These are phyloP conservation scores for Falco biarmicus DNA, from an alignment of 2,797 vertebrate species.

Conservation along the genomic window DNA sequence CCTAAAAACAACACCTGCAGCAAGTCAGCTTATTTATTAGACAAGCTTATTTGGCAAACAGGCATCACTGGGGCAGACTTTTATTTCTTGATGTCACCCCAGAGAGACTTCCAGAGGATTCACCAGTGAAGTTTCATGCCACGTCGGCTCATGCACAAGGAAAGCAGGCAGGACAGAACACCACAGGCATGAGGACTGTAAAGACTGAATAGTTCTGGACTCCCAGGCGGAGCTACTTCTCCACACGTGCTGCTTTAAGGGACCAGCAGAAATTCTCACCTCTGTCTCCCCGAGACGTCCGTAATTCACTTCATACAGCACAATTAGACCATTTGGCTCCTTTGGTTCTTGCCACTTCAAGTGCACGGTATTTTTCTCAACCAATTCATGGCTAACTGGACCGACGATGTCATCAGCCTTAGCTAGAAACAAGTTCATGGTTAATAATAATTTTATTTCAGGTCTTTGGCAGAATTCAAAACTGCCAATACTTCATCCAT, in stretches of 20 bases:
- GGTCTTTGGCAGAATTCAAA: neutral
- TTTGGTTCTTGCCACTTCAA: conserved; percentile 90
- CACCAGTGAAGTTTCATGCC: neutral
- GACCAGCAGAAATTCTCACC: conserved; percentile 77
- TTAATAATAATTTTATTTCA: neutral
- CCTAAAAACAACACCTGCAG: neutral
- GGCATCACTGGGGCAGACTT: neutral
- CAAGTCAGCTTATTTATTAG: neutral
- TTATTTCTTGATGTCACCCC: neutral
- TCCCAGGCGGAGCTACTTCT: neutral
- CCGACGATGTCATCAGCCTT: conserved; percentile 92
- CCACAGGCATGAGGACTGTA: accelerated
- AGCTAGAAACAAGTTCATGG: conserved; percentile 72
- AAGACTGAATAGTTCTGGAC: neutral
- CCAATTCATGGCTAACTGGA: conserved; percentile 84
- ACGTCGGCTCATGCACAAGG: neutral
- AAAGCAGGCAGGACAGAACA: neutral
- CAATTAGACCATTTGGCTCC: conserved; percentile 93
- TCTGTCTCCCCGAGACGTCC: conserved; percentile 87
- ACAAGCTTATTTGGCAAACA: accelerated
- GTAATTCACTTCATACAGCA: conserved; percentile 95
- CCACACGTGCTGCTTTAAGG: neutral
- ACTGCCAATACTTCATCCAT: neutral
- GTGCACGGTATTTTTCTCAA: conserved; percentile 84
- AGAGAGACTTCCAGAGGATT: neutral